These are phyloP conservation scores for Volucella inflata DNA, from an alignment of 2,888 invertebrate species.

Conservation along the genomic window DNA sequence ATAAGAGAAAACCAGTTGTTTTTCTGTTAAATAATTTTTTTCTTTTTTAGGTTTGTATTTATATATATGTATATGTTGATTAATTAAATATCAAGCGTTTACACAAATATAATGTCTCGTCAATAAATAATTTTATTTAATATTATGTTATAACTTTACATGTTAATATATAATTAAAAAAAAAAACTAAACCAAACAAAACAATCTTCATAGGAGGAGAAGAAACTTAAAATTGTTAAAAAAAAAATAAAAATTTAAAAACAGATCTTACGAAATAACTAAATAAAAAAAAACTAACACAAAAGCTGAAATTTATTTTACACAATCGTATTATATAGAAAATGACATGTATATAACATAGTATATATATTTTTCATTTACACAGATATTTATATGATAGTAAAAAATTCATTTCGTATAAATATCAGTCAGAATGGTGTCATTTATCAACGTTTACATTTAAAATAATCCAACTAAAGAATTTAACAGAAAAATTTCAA, in stretches of 20 bases:
- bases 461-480: slow-evolving; percentile 6
- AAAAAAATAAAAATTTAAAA: slow-evolving; percentile 3
- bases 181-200: slow-evolving; percentile 1
- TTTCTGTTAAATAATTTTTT: not conserved
- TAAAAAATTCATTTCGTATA: slow-evolving; percentile 45
- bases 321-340: slow-evolving; percentile 60
- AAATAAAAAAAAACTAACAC: slow-evolving; percentile 53
- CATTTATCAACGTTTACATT: slow-evolving; percentile 56
- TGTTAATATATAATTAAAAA: slow-evolving; percentile 48
- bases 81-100: slow-evolving; percentile 71
- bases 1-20: slow-evolving; percentile 8
- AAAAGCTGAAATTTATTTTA: slow-evolving; percentile 68
- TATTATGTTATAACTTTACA: slow-evolving; percentile 40
- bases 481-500: slow-evolving; percentile 26
- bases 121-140: slow-evolving; percentile 39
- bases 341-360: slow-evolving; percentile 58
- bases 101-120: slow-evolving; percentile 64
- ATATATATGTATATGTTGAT: slow-evolving; percentile 42
- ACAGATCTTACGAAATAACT: slow-evolving; percentile 14
- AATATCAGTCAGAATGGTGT: slow-evolving; percentile 52
- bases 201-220: not conserved
- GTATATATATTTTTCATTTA: slow-evolving; percentile 50
- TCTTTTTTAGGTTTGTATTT: slow-evolving; percentile 3
- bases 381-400: slow-evolving; percentile 59
- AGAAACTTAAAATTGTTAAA: not conserved